Percentiles rank a stretch among this genome's conserved stretches.
phyloP scores from a whole-genome alignment of 2,113 vertebrate genomes.

The Chloroceryle aenea region DNA sequence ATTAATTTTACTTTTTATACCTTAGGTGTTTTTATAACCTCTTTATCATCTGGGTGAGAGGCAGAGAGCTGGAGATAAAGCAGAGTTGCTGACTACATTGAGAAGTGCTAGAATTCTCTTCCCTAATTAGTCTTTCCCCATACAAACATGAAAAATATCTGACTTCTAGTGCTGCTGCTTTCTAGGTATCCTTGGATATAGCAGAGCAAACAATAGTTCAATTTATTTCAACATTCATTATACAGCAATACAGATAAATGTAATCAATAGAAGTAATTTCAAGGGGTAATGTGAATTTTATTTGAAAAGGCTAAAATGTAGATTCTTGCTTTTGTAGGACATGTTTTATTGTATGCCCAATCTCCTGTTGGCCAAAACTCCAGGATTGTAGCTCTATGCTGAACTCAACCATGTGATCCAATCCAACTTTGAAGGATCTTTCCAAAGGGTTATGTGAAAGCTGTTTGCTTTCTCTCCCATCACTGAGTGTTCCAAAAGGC shows the following conservation, averaged over 20 bases:
- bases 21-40: slow-evolving; percentile 63
- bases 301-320: background rate
- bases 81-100: background rate
- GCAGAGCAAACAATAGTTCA: background rate
- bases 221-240: background rate
- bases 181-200: background rate
- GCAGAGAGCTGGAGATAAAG: slow-evolving; percentile 58
- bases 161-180: background rate
- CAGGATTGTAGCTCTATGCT: background rate
- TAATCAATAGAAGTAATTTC: background rate
- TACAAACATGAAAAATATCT: slow-evolving; percentile 26
- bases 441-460: background rate
- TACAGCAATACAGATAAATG: background rate
- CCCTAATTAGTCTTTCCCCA: slow-evolving; percentile 27
- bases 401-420: background rate
- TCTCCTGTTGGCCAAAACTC: background rate
- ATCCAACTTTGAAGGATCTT: background rate
- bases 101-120: slow-evolving; percentile 62
- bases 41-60: slow-evolving; percentile 47
- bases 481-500: background rate
- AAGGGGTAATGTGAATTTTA: background rate
- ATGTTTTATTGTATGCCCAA: background rate
- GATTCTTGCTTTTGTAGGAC: background rate
- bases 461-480: background rate
- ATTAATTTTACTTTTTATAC: slow-evolving; percentile 67